Evolutionary conservation across 2,888 invertebrate species (phyloP), one percentile per base, ranked within the genome.

Genomic region (Parasteatoda lunata): DNA sequence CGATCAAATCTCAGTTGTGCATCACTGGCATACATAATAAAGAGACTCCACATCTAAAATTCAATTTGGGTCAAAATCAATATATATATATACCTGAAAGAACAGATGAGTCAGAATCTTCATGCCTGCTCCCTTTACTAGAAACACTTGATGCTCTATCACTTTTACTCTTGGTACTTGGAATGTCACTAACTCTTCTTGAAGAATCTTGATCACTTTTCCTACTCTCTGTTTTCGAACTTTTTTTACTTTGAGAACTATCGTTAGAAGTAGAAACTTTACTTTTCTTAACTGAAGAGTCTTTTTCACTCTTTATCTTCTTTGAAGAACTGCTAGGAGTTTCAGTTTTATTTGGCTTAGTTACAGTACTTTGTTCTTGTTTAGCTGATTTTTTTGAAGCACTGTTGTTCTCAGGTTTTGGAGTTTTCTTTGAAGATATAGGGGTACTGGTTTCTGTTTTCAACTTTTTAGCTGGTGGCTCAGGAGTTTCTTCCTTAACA

Each of bases 231-330:
- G 4, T 13, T 48, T 80, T 79, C 4, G 48, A 15, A 65, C 54
- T 77, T 51, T 85, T 85, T 64, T 80, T 78, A 15, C 45, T 9
- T 45, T 6, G n/a, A 49, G 64, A 69, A 48, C 51, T 75, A n/a
- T 75, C 65, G n/a, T 47, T n/a, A 47, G 66, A 6, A 30, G 66
- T n/a, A 7, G 75, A 64, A n/a, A 47, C 52, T 80, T 75, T 80
- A 9, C 80, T 70, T 72, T 85, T 85, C 11, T 85, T 85, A 64
- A 13, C 49, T 11, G 48, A 8, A 69, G 76, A 30, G 11, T 85
- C 85, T 76, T 80, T 85, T 15, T 85, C 85, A 45, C 11, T 76
- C 59, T 80, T 85, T 6, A 72, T 52, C 71, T 85, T 85, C 47
- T 85, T 85, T n/a, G n/a, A 6, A 9, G 49, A n/a, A 66, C 3